Evolutionary conservation across 2,888 invertebrate genomes (phyloP).

Genomic region (Embidobia sp.): DNA sequence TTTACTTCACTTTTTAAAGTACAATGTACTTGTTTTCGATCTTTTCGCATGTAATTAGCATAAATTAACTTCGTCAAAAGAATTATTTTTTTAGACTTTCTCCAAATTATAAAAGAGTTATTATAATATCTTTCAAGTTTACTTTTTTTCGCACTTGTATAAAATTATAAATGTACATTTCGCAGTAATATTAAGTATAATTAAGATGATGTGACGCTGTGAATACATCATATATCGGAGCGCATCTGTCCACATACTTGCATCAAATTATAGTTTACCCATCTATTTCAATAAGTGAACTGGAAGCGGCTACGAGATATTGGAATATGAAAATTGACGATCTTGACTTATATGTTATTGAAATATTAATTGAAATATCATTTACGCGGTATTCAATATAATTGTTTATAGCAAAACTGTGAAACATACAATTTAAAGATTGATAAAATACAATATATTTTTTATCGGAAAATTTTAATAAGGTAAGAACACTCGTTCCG

Average conservation of each 20-base stretch:
- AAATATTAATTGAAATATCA: too few species aligned
- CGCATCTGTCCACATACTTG: constrained; percentile 2
- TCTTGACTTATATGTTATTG: too few species aligned
- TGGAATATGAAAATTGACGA: constrained; percentile 13
- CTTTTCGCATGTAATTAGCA: background rate
- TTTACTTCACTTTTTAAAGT: background rate
- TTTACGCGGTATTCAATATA: too few species aligned
- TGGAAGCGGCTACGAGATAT: constrained; percentile 19
- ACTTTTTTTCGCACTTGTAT: too few species aligned
- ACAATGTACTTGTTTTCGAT: constrained; percentile 1
- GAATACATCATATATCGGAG: constrained; percentile 8
- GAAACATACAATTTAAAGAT: too few species aligned
- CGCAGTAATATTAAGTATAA: too few species aligned
- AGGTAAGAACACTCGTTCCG: too few species aligned
- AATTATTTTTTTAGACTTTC: constrained; percentile 2
- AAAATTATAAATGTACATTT: too few species aligned
- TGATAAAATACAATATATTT: too few species aligned
- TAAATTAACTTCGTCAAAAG: background rate
- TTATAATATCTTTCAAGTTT: background rate
- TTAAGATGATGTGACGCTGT: background rate
- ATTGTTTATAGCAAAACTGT: too few species aligned
- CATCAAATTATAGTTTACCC: constrained; percentile 6
- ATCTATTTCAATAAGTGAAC: constrained; percentile 32
- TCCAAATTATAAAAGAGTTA: background rate
- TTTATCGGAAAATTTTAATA: too few species aligned